Base-by-base conservation (phyloP, 2,797 vertebrate species). In the Typhlichthys subterraneus region DNA sequence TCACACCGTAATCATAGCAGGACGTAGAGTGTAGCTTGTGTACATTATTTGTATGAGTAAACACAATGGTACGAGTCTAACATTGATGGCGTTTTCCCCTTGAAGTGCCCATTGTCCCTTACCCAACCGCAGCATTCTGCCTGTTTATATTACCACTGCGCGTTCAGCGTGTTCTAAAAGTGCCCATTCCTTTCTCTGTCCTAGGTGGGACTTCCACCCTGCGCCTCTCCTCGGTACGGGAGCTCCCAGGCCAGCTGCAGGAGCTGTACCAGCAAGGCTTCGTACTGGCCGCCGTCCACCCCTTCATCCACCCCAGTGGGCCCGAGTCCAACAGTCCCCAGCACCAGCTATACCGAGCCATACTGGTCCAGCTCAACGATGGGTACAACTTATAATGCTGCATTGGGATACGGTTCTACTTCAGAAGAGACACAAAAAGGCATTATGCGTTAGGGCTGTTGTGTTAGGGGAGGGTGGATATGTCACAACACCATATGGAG, bases 221-320 rank as follows among this genome's bases (percentile, higher is more conserved):
- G 85, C 94, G 93, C 29, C 93, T 99, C 59, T 92, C 95, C 12
- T 98, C 96, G 1, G 92, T 98, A 77, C 85, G 86, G 33, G 95
- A 99, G 90, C 92, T 99, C 75, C 96, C 97, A 0, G 80, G 89
- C 72, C 95, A 98, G 90, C 93, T 99, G 65, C 93, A 94, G 88
- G 97, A 97, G 62, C 91, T 97, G 49, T 99, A 99, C 91, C 95
- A 97, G 90, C 95, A 98, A 87, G 97, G 96, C 60, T 99, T 96
- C 62, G 53, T 93, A 0, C 92, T 99, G 90, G 95, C 93, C 0
- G 88, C 95, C 33, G 89, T 98, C 69, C 97, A 99, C 79, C 96
- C 97, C 3, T 99, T 99, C 71, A 92, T 98, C 86, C 96, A 98
- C 73, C 94, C 94, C 9, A 92, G 92, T 48, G 92, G 91, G 31